phyloP scores from a whole-genome alignment of 2,797 vertebrate species.

The Hemibagrus guttatus region DNA sequence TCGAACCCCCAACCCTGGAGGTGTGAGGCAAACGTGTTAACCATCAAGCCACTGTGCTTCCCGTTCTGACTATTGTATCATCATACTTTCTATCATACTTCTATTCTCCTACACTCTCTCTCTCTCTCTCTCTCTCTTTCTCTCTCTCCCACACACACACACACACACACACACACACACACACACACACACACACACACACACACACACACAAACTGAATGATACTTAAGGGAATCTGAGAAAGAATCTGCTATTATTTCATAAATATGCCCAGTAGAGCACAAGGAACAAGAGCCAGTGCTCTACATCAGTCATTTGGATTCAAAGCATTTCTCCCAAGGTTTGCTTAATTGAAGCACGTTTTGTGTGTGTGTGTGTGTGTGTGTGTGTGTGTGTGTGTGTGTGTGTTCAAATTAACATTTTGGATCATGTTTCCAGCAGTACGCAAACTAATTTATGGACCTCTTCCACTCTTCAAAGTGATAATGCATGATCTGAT shows the following conservation, averaged over 20 bases:
- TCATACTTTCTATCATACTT: too few relatives aligned
- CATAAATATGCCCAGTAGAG: slow-evolving; percentile 17
- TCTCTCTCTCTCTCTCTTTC: too few relatives aligned
- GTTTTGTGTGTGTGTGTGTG: slow-evolving; percentile 40
- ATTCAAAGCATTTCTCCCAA: slow-evolving; percentile 38
- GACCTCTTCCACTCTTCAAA: slow-evolving; percentile 45
- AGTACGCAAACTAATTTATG: slow-evolving; percentile 55
- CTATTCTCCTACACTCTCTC: too few relatives aligned
- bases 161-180: too few relatives aligned
- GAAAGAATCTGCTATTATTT: background rate
- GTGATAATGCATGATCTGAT: slow-evolving; percentile 72
- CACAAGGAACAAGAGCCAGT: slow-evolving; percentile 14
- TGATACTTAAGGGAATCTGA: slow-evolving; percentile 7
- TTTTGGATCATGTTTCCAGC: slow-evolving; percentile 58
- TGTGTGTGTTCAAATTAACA: slow-evolving; percentile 47
- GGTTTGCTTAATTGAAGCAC: slow-evolving; percentile 31
- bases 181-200: too few relatives aligned
- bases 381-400: slow-evolving; percentile 33
- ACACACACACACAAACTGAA: slow-evolving; percentile 6
- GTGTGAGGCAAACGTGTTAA: too few relatives aligned
- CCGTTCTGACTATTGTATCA: too few relatives aligned
- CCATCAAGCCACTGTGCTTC: too few relatives aligned
- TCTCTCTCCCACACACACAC: too few relatives aligned
- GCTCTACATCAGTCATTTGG: slow-evolving; percentile 35
- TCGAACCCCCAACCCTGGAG: too few relatives aligned